Conservation (phyloP, 1,140 invertebrate genomes). For the Protaetia brevitarsis region DNA sequence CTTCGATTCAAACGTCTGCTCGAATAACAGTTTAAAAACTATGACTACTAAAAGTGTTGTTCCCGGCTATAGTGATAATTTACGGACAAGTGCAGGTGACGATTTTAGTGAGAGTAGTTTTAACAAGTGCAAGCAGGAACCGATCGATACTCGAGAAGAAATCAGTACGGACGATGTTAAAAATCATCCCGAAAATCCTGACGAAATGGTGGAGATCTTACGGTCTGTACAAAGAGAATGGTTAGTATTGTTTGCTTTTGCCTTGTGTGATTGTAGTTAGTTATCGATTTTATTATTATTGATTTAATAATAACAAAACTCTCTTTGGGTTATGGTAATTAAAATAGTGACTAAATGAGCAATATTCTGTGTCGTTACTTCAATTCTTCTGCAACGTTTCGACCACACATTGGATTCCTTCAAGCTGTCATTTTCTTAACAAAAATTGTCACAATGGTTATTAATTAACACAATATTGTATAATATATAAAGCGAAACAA, state of each 20-base stretch:
- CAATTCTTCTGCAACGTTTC: too few species aligned
- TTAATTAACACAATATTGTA: too few species aligned
- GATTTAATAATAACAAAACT: too few species aligned
- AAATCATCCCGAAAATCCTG: conserved; percentile 27
- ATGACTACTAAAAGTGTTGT: conserved; percentile 31
- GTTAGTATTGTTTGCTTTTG: conserved; percentile 34
- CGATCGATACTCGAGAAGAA: conserved; percentile 27
- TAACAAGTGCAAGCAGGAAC: conserved; percentile 32
- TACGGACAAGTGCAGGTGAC: conserved; percentile 32
- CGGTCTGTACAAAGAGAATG: conserved; percentile 42
- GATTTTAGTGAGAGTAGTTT: conserved; percentile 29
- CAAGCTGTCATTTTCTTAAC: too few species aligned
- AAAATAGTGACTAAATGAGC: too few species aligned
- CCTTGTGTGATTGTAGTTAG: neutral
- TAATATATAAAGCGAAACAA: too few species aligned
- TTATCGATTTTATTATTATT: too few species aligned
- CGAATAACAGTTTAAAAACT: conserved; percentile 30
- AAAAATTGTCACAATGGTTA: too few species aligned
- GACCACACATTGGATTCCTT: too few species aligned
- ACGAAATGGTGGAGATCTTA: conserved; percentile 43
- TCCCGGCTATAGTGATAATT: conserved; percentile 27
- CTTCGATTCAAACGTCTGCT: conserved; percentile 14
- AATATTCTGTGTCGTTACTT: too few species aligned
- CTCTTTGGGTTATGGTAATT: too few species aligned
- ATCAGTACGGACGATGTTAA: conserved; percentile 1